Conservation (phyloP, 2,888 invertebrate genomes). For the Molorchus minor region DNA sequence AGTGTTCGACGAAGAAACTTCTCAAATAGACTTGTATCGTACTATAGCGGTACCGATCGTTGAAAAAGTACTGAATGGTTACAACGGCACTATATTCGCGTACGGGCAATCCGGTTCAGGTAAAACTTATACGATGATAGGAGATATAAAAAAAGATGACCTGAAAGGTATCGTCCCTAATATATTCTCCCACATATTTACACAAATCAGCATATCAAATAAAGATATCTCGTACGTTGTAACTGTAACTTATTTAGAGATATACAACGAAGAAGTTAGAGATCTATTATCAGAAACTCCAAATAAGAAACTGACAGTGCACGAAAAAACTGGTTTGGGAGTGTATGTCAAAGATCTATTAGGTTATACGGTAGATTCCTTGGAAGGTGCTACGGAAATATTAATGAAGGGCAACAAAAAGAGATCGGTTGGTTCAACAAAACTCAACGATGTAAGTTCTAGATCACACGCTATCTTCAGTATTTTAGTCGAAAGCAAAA, state of each 20-base stretch:
- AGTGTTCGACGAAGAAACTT: constrained; percentile 84
- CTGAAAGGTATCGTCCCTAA: constrained; percentile 95
- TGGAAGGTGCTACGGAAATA: constrained; percentile 92
- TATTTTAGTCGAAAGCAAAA: constrained; percentile 94
- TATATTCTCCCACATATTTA: constrained; percentile 97
- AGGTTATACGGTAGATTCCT: constrained; percentile 93
- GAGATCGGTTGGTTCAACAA: constrained; percentile 79
- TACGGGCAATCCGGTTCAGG: constrained; percentile 94
- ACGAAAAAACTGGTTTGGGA: constrained; percentile 93
- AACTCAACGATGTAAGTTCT: constrained; percentile 94
- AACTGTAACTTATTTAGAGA: constrained; percentile 95
- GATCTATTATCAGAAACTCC: constrained; percentile 78
- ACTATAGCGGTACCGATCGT: constrained; percentile 94
- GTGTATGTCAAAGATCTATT: constrained; percentile 96
- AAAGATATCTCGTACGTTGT: constrained; percentile 86
- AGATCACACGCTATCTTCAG: constrained; percentile 97
- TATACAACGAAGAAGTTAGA: constrained; percentile 97
- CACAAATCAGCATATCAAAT: constrained; percentile 89
- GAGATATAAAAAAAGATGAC: constrained; percentile 83
- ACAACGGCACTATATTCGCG: constrained; percentile 90
- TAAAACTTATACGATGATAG: constrained; percentile 98
- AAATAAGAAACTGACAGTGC: constrained; percentile 81
- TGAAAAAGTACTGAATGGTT: constrained; percentile 91
- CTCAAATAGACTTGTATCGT: constrained; percentile 91
- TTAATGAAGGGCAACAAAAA: constrained; percentile 95